Evolutionary conservation across 2,797 vertebrate species (phyloP), one percentile per base, ranked within the genome.

Genomic region (Enteromius mattozi): DNA sequence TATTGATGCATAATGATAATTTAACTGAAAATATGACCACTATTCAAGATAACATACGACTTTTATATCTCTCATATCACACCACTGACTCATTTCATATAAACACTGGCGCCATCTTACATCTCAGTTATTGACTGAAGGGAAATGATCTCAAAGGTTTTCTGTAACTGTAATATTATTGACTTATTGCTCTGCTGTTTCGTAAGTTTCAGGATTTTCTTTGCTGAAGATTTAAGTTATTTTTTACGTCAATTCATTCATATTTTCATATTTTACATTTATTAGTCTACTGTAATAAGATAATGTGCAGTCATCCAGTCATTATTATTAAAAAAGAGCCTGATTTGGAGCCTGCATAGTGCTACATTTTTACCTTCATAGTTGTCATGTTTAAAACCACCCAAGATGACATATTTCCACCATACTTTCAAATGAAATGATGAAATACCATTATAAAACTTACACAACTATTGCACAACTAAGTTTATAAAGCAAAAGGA

Each of bases 401-500:
- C 0, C 21, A 65, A 27, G 33, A 66, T 27, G 14, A 8, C 8
- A 16, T 17, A 37, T 66, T 51, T 24, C 30, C 8, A 37, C 27
- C 6, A 37, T 35, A 35, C 30, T 75, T 47, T 17, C 33, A 82
- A 65, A 61, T 35, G 0, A n/a, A 47, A 24, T 12, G 4, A 27
- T 17, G 6, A 65, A 49, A 63, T 12, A 24, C 7, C 4, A 49
- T 47, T 74, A 71, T 49, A 42, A 19, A 81, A 70, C 35, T 6
- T 63, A 45, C 8, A 42, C 14, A 63, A 27, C 49, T 70, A 68
- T 30, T 71, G 13, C 21, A 81, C 37, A 33, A 16, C 54, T 40
- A 77, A 81, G 6, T 61, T 35, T 81, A 71, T 7, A 9, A 17
- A 83, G 17, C 77, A 72, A 77, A 85, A 86, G 56, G 27, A 63